Evolutionary conservation across 2,113 vertebrate species (phyloP).

Genomic region (Blennius ocellaris): DNA sequence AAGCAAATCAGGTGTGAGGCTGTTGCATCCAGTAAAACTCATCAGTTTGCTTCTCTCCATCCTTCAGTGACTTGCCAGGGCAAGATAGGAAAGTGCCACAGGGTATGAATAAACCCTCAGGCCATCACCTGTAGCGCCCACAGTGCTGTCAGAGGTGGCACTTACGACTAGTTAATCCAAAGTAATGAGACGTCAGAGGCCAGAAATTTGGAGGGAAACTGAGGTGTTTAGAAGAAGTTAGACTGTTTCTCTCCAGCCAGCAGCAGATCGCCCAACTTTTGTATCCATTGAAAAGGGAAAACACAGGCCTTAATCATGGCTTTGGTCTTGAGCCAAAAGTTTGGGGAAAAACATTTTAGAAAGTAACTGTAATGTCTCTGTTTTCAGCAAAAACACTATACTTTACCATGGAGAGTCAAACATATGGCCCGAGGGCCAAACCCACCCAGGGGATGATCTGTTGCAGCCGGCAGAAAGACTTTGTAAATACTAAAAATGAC

Average conservation of each 20-base stretch:
- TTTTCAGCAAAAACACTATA: too few relatives aligned
- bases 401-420: too few relatives aligned
- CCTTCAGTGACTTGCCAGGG: conserved; percentile 20
- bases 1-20: conserved; percentile 16
- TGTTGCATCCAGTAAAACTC: conserved; percentile 19
- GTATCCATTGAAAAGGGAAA: conserved; percentile 21
- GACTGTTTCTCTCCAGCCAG: conserved; percentile 1
- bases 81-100: conserved; percentile 40
- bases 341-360: too few relatives aligned
- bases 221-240: conserved; percentile 23
- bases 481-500: too few relatives aligned
- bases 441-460: too few relatives aligned
- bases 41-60: conserved; percentile 18
- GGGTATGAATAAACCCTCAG: conserved; percentile 58
- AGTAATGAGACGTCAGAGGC: conserved; percentile 61
- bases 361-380: too few relatives aligned
- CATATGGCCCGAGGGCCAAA: too few relatives aligned
- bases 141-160: conserved; percentile 60
- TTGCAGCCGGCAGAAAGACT: too few relatives aligned
- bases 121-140: conserved; percentile 60
- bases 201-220: conserved; percentile 35
- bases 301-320: conserved; percentile 18
- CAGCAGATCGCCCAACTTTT: conserved; percentile 21
- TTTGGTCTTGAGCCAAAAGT: conserved; percentile 11
- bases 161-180: conserved; percentile 58